Percentiles rank a stretch among this genome's conserved stretches.
These are phyloP conservation scores for Phaetusa simplex DNA, from an alignment of 2,113 vertebrate genomes.

Conservation along the genomic window DNA sequence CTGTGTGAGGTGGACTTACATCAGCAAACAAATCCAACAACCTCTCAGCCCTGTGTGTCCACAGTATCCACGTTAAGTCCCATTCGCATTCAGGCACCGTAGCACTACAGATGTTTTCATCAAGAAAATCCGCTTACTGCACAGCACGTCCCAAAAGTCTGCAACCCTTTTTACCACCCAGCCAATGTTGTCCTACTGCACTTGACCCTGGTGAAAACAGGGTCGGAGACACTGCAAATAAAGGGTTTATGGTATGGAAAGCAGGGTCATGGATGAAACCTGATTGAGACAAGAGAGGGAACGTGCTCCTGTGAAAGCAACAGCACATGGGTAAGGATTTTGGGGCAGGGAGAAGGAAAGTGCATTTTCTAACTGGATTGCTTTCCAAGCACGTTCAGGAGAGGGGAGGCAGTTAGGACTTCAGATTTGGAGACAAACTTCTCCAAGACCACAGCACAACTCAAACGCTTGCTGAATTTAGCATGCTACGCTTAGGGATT, in stretches of 20 bases:
- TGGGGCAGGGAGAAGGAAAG: not conserved
- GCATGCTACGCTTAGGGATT: not conserved
- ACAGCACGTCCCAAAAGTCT: rapidly evolving
- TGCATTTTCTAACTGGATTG: not conserved
- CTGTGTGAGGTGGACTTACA: not conserved
- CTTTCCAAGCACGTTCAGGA: not conserved
- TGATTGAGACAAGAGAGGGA: not conserved
- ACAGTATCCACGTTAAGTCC: not conserved
- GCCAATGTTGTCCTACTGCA: not conserved
- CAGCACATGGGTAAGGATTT: not conserved
- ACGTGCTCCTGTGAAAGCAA: not conserved
- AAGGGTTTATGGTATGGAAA: not conserved
- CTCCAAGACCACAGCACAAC: not conserved
- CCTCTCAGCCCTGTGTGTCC: not conserved
- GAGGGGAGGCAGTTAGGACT: not conserved
- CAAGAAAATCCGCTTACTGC: not conserved
- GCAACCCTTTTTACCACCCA: not conserved
- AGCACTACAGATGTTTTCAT: not conserved
- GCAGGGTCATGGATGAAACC: not conserved
- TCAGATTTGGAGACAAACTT: not conserved
- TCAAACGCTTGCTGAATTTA: not conserved
- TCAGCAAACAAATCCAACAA: not conserved
- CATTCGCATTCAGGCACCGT: rapidly evolving
- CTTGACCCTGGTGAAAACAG: not conserved
- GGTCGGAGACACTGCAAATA: not conserved